These are phyloP conservation scores for Drosophila arawakana DNA, from an alignment of 1,140 invertebrate species.

Conservation along the genomic window DNA sequence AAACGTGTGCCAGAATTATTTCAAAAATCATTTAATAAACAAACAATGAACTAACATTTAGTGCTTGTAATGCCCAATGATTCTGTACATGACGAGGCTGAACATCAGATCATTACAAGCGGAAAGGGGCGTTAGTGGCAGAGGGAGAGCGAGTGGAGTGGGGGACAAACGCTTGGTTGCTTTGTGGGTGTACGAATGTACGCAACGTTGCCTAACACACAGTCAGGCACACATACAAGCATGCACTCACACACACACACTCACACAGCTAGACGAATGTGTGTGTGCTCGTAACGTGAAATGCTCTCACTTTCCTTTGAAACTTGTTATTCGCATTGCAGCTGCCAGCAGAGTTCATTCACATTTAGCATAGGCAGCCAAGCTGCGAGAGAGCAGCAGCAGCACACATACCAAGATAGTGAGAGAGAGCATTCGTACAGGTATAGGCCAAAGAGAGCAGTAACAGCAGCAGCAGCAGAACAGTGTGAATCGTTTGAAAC, in stretches of 20 bases:
- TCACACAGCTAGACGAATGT: slow-evolving; percentile 31
- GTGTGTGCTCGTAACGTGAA: slow-evolving; percentile 48
- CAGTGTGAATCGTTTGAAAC: slow-evolving; percentile 43
- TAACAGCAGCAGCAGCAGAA: slow-evolving; percentile 12
- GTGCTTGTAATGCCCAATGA: slow-evolving; percentile 37
- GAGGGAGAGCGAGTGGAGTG: slow-evolving; percentile 5
- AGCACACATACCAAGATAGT: neutral
- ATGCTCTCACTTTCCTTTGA: slow-evolving; percentile 83
- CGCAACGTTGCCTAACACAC: slow-evolving; percentile 32
- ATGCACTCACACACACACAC: neutral
- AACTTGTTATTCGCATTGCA: slow-evolving; percentile 82
- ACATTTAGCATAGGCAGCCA: slow-evolving; percentile 66
- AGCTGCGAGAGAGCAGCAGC: slow-evolving; percentile 19
- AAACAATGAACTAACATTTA: slow-evolving; percentile 55
- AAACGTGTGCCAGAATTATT: slow-evolving; percentile 16
- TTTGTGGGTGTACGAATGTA: slow-evolving; percentile 14
- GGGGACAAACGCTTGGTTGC: slow-evolving; percentile 21
- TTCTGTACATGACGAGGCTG: slow-evolving; percentile 47
- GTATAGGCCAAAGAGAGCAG: slow-evolving; percentile 36
- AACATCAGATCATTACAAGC: slow-evolving; percentile 40
- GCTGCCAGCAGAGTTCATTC: slow-evolving; percentile 77
- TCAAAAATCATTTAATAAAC: slow-evolving; percentile 58
- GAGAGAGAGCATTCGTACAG: slow-evolving; percentile 43
- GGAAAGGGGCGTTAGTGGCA: too few relatives aligned
- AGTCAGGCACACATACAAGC: neutral